These are phyloP conservation scores for Choreutis nemorana DNA, from an alignment of 2,888 invertebrate genomes.

Conservation along the genomic window DNA sequence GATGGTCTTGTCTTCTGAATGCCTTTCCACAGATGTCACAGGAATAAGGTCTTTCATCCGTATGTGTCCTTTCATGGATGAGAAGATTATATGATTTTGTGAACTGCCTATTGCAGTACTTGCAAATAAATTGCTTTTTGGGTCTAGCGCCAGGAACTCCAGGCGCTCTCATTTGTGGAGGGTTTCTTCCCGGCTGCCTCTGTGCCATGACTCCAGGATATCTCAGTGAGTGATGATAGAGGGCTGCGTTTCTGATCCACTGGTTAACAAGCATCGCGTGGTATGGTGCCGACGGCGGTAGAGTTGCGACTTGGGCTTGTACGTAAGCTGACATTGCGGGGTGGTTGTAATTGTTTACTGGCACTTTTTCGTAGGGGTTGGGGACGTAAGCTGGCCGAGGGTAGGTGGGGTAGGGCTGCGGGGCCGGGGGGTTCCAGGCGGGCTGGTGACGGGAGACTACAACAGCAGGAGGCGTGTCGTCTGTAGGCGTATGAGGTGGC, in stretches of 20 bases:
- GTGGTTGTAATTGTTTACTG: conserved; percentile 37
- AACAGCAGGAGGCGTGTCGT: conserved; percentile 60
- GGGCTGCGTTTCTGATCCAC: conserved; percentile 76
- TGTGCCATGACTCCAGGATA: conserved; percentile 60
- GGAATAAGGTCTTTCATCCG: conserved; percentile 94
- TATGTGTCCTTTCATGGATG: conserved; percentile 97
- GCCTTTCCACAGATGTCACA: conserved; percentile 97
- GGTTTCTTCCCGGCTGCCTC: conserved; percentile 57
- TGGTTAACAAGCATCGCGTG: conserved; percentile 75
- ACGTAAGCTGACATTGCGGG: conserved; percentile 51
- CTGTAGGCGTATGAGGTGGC: conserved; percentile 78
- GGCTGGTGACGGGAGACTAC: conserved; percentile 48
- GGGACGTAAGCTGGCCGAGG: conserved; percentile 43
- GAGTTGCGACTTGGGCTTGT: conserved; percentile 52
- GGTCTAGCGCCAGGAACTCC: conserved; percentile 69
- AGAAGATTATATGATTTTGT: conserved; percentile 98
- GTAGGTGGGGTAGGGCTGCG: conserved; percentile 41
- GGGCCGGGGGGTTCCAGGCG: conserved; percentile 35
- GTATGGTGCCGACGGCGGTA: conserved; percentile 55
- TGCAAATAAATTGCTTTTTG: conserved; percentile 94
- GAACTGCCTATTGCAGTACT: conserved; percentile 96
- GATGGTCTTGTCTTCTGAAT: conserved; percentile 93
- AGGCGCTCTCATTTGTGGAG: conserved; percentile 63
- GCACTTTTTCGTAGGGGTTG: conserved; percentile 47
- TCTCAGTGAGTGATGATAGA: conserved; percentile 68